Conservation (phyloP, 1,140 invertebrate genomes). For the Delia radicum region DNA sequence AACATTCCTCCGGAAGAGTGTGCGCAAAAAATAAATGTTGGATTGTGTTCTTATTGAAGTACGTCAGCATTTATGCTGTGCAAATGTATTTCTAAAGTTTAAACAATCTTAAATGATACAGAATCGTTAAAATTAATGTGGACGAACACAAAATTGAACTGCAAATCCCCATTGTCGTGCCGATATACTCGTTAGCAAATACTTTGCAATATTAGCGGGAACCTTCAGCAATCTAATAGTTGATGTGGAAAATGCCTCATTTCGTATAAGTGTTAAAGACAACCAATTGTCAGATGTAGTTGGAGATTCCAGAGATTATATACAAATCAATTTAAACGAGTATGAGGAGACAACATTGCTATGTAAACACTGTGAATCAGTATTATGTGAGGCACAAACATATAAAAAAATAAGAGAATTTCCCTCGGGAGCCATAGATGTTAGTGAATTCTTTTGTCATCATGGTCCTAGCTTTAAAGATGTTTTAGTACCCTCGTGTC, state of each 20-base stretch:
- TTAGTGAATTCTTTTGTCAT: conserved; percentile 50
- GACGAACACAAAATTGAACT: conserved; percentile 20
- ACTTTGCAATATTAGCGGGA: conserved; percentile 19
- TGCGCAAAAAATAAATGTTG: conserved; percentile 25
- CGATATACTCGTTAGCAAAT: background rate
- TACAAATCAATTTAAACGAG: background rate
- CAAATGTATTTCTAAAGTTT: conserved; percentile 31
- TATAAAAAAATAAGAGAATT: conserved; percentile 39
- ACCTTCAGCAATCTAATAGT: conserved; percentile 29
- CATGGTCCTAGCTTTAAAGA: conserved; percentile 25
- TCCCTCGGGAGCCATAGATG: conserved; percentile 42
- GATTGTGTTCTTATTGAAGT: conserved; percentile 27
- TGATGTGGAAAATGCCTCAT: conserved; percentile 27
- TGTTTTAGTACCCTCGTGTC: conserved; percentile 32
- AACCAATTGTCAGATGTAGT: background rate
- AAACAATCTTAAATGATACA: conserved; percentile 25
- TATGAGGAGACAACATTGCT: background rate
- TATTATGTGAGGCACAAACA: background rate
- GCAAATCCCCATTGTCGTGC: conserved; percentile 15
- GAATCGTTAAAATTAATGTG: conserved; percentile 29
- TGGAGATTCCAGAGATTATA: background rate
- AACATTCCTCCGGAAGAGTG: too few relatives aligned
- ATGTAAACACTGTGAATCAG: conserved; percentile 23
- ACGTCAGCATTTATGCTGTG: conserved; percentile 28
- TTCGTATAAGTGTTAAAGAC: conserved; percentile 28